A percentile compares a stretch with the other conserved stretches of the same genome.
These are phyloP conservation scores for Portunus trituberculatus DNA, from an alignment of 1,140 invertebrate genomes.

Conservation along the genomic window DNA sequence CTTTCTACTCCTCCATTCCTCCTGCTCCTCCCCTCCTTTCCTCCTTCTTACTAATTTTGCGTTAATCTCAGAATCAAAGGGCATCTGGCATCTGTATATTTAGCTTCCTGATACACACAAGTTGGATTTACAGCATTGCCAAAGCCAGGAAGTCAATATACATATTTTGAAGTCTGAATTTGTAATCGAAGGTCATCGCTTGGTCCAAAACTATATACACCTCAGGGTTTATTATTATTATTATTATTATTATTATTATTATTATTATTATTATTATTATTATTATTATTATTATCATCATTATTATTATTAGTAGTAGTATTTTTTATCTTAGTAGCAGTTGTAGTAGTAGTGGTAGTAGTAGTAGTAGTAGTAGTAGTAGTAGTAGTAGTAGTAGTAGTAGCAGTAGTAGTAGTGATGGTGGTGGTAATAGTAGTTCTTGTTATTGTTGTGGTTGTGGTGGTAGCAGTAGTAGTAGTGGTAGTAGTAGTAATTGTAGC, in stretches of 20 bases:
- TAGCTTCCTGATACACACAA: too few species aligned
- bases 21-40: neutral
- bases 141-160: too few species aligned
- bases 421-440: too few species aligned
- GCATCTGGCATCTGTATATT: too few species aligned
- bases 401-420: neutral
- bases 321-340: neutral
- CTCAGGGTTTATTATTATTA: too few species aligned
- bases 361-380: slow-evolving; percentile 21
- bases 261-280: neutral
- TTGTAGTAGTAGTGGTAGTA: slow-evolving; percentile 1
- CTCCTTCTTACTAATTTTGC: neutral
- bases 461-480: neutral
- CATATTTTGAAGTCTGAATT: too few species aligned
- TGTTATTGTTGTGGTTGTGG: too few species aligned
- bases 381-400: neutral
- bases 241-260: neutral
- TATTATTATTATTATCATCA: neutral
- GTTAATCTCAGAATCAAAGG: too few species aligned
- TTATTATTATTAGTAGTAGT: neutral
- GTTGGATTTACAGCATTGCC: too few species aligned
- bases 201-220: too few species aligned
- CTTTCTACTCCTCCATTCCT: neutral
- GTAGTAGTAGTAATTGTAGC: neutral
- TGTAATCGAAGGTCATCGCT: too few species aligned